Evolutionary conservation across 2,113 vertebrate species (phyloP), one percentile per base, ranked within the genome.

Genomic region (Coryphaenoides rupestris): DNA sequence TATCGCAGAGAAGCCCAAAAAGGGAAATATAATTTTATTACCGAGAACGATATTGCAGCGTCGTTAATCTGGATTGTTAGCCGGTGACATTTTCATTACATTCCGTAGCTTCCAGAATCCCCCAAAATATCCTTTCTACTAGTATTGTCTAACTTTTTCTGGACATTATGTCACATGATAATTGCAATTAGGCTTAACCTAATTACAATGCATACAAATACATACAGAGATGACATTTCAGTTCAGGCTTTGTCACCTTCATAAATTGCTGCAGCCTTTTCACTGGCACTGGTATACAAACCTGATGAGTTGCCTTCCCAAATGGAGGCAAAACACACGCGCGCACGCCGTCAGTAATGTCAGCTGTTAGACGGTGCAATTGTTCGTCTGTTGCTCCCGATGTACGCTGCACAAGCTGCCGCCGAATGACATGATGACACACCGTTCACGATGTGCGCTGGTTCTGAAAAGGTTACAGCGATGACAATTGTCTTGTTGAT

Each of bases 291-390:
- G n/a, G n/a, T n/a, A 40, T 13, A 49, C 16, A 23, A 74, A 60
- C 60, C 61, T 64, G 17, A 52, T 5, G 57, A 58, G 45, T 58
- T 26, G 6, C 53, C 45, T 28, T 40, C 58, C 52, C 22, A 21
- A 23, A 61, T 21, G 61, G 47, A 10, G 40, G 54, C 19, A 10
- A 17, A 14, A 17, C n/a, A 50, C 15, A 50, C 17, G 15, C 47
- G 13, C 15, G 17, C 47, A 50, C 15, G 5, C 15, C 13, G 47
- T 55, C 22, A 16, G 22, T 57, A 19, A 52, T 58, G 16, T 33
- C 63, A 49, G 4, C 13, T 23, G 70, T 70, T 63, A 13, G 56
- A 73, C 68, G 22, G 55, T 60, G 50, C 57, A 54, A 54, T 54
- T 19, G 21, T 10, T 19, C 19, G n/a, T 54, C 19, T 19, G 19